Percentiles rank a stretch among this genome's conserved stretches.
phyloP scores from a whole-genome alignment of 2,113 vertebrate genomes.

The Sebastes fasciatus region DNA sequence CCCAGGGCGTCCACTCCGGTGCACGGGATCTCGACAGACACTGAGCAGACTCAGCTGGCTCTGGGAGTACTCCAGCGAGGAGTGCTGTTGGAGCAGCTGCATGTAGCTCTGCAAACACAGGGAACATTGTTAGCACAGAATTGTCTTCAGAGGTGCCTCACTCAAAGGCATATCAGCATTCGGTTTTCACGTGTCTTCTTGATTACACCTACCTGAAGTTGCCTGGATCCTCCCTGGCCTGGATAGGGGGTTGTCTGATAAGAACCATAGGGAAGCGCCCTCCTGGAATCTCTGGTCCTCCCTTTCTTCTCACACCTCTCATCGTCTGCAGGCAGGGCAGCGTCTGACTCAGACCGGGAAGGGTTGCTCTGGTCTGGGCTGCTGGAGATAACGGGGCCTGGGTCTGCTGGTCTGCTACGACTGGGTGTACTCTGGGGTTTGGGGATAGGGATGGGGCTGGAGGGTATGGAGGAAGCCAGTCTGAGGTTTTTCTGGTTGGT shows the following conservation, averaged over 20 bases:
- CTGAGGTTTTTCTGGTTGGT: constrained; percentile 93
- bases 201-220: constrained; percentile 83
- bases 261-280: constrained; percentile 85
- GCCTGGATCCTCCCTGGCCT: constrained; percentile 86
- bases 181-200: background rate
- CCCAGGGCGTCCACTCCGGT: constrained; percentile 67
- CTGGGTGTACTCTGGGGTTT: constrained; percentile 74
- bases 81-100: constrained; percentile 95
- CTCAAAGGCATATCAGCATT: background rate
- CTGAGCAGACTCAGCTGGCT: constrained; percentile 95
- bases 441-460: constrained; percentile 67
- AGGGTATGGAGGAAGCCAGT: constrained; percentile 57
- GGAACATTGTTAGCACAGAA: constrained; percentile 2
- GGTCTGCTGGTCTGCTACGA: constrained; percentile 78
- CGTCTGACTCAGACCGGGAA: constrained; percentile 80
- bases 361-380: constrained; percentile 83
- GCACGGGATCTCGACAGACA: constrained; percentile 87
- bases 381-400: constrained; percentile 82
- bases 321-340: constrained; percentile 83
- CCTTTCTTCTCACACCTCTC: constrained; percentile 83
- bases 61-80: constrained; percentile 93
- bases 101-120: constrained; percentile 91
- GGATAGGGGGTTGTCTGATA: constrained; percentile 89
- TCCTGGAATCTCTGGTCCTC: constrained; percentile 70
- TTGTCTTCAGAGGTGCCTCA: background rate